These are phyloP conservation scores for Blennius ocellaris DNA, from an alignment of 2,113 vertebrate genomes.

Conservation along the genomic window DNA sequence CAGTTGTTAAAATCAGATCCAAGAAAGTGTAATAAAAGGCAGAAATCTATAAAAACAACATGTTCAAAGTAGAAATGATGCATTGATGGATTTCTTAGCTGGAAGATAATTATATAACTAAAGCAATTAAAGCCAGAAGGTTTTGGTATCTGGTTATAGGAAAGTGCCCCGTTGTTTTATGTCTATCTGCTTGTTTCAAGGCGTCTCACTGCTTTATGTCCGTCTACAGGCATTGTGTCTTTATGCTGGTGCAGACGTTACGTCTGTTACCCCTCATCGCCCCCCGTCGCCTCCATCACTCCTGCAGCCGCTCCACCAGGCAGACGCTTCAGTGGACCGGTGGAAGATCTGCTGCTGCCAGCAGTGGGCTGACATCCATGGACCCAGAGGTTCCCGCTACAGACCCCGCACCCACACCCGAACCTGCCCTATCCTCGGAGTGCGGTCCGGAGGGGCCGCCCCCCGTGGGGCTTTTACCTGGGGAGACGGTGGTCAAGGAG, in stretches of 20 bases:
- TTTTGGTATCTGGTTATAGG: too few species aligned
- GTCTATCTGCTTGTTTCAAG: too few species aligned
- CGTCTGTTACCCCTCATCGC: slow-evolving; percentile 11
- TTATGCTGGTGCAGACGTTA: slow-evolving; percentile 55
- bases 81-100: too few species aligned
- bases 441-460: not conserved
- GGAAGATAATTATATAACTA: too few species aligned
- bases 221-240: slow-evolving; percentile 11
- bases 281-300: not conserved
- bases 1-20: too few species aligned
- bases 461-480: slow-evolving; percentile 54
- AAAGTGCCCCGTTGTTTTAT: too few species aligned
- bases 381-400: slow-evolving; percentile 7
- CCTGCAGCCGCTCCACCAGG: not conserved
- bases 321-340: not conserved
- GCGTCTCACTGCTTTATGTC: not conserved
- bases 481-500: slow-evolving; percentile 86
- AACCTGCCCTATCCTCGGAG: slow-evolving; percentile 4
- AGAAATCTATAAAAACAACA: too few species aligned
- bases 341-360: not conserved
- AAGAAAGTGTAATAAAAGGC: too few species aligned
- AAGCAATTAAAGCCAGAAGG: too few species aligned
- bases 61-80: too few species aligned
- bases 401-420: not conserved
- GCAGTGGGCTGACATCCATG: slow-evolving; percentile 56